Evolutionary conservation across 2,113 vertebrate genomes (phyloP).

Genomic region (Isurus oxyrinchus): DNA sequence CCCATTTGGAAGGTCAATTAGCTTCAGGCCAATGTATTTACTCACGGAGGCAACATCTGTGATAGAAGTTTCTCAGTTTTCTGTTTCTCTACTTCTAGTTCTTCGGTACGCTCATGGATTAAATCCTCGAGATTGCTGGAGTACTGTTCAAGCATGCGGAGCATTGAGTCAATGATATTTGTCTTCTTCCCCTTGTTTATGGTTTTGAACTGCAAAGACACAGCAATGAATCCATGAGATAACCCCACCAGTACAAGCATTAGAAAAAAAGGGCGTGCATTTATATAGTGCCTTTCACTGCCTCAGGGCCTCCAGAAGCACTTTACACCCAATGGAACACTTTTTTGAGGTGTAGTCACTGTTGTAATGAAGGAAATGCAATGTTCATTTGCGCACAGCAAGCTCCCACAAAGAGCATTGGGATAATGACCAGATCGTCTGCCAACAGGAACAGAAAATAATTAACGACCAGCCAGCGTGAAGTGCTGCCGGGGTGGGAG

Average conservation of each 20-base stretch:
- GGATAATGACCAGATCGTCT: background rate
- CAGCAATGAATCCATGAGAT: background rate
- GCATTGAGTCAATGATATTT: conserved; percentile 90
- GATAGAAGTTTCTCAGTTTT: conserved; percentile 85
- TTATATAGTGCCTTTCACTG: background rate
- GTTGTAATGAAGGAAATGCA: background rate
- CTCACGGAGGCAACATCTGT: conserved; percentile 87
- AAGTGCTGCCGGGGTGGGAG: too few species aligned
- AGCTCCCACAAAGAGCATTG: background rate
- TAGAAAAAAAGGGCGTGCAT: background rate
- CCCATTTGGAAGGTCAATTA: background rate
- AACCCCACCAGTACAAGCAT: background rate
- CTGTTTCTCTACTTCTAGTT: conserved; percentile 88
- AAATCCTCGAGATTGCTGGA: conserved; percentile 88
- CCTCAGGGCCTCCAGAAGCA: background rate
- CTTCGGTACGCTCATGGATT: conserved; percentile 78
- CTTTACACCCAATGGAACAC: background rate
- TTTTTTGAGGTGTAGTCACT: background rate
- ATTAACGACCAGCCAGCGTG: too few species aligned
- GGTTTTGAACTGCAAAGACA: conserved; percentile 73
- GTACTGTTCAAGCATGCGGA: conserved; percentile 90
- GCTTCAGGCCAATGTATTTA: conserved; percentile 37
- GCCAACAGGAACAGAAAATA: background rate
- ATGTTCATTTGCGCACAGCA: background rate
- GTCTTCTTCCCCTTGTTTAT: conserved; percentile 92